Percentiles rank a stretch among this genome's conserved stretches.
phyloP scores from a whole-genome alignment of 1,140 invertebrate genomes.

The Drosophila seguyi region DNA sequence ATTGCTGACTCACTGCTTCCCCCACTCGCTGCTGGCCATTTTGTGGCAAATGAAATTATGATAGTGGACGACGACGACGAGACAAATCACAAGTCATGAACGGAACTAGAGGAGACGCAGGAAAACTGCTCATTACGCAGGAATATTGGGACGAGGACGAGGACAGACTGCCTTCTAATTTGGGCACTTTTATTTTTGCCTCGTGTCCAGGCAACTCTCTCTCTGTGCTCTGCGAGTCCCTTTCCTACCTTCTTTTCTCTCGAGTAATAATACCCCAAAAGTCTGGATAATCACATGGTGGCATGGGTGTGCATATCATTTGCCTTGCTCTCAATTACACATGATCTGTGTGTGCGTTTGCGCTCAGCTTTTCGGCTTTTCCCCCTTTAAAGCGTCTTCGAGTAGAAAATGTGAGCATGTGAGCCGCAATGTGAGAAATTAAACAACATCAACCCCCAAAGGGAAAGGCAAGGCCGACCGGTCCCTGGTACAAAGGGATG shows the following conservation, averaged over 20 bases:
- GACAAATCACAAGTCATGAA: conserved; percentile 40
- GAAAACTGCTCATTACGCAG: conserved; percentile 35
- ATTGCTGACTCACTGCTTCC: conserved; percentile 23
- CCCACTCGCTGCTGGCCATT: conserved; percentile 10
- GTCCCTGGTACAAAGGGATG: conserved; percentile 13
- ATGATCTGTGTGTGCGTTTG: conserved; percentile 31
- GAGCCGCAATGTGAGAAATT: conserved; percentile 63
- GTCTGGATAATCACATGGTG: conserved; percentile 52
- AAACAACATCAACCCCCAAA: conserved; percentile 63
- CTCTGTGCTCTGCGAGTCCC: no score
- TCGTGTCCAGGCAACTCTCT: conserved; percentile 49
- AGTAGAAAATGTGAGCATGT: conserved; percentile 62
- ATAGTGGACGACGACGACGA: conserved; percentile 11
- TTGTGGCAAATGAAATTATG: conserved; percentile 43
- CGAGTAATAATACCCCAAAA: conserved; percentile 43
- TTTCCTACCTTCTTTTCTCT: neutral
- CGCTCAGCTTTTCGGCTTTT: conserved; percentile 24
- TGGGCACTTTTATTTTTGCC: conserved; percentile 21
- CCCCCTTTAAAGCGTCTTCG: conserved; percentile 51
- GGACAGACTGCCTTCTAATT: conserved; percentile 35
- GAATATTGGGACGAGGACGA: conserved; percentile 4
- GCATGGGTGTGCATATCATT: conserved; percentile 23
- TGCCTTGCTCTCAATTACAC: conserved; percentile 36
- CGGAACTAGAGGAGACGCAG: neutral
- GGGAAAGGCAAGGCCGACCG: conserved; percentile 16